Evolutionary conservation across 2,888 invertebrate species (phyloP).

Genomic region (Leptinotarsa peninsularis): DNA sequence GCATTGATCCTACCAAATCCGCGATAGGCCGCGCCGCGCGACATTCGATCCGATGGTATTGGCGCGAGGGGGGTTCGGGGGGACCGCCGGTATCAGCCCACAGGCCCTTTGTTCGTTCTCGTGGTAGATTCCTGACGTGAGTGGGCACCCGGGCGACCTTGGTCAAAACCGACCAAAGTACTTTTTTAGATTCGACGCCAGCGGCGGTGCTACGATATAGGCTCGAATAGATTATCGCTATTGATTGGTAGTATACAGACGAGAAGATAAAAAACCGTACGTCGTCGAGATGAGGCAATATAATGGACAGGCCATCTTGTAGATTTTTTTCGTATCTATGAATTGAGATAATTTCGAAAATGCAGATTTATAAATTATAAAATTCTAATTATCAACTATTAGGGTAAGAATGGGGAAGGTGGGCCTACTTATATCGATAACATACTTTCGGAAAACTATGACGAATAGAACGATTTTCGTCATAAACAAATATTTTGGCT

Average conservation of each 20-base stretch:
- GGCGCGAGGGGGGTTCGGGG: slow-evolving; percentile 28
- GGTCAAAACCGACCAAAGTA: slow-evolving; percentile 48
- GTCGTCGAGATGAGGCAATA: too few relatives aligned
- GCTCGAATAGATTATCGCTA: slow-evolving; percentile 32
- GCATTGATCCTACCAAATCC: not conserved
- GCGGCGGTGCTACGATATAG: slow-evolving; percentile 35
- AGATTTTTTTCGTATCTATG: too few relatives aligned
- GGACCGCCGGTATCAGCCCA: slow-evolving; percentile 45
- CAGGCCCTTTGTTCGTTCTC: slow-evolving; percentile 49
- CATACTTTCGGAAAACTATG: too few relatives aligned
- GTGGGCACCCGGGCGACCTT: slow-evolving; percentile 55
- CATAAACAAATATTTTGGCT: too few relatives aligned
- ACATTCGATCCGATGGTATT: slow-evolving; percentile 37
- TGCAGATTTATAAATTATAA: too few relatives aligned
- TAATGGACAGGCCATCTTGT: too few relatives aligned
- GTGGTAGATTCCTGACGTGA: slow-evolving; percentile 51
- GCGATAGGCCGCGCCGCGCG: slow-evolving; percentile 9
- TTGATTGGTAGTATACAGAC: not conserved
- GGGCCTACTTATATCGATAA: too few relatives aligned
- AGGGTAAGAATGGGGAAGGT: too few relatives aligned
- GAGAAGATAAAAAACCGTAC: not conserved
- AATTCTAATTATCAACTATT: too few relatives aligned
- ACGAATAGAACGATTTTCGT: too few relatives aligned
- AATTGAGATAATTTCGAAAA: too few relatives aligned
- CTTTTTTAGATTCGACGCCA: slow-evolving; percentile 34